Evolutionary conservation across 1,140 invertebrate species (phyloP).

Genomic region (Leptopilina clavipes): DNA sequence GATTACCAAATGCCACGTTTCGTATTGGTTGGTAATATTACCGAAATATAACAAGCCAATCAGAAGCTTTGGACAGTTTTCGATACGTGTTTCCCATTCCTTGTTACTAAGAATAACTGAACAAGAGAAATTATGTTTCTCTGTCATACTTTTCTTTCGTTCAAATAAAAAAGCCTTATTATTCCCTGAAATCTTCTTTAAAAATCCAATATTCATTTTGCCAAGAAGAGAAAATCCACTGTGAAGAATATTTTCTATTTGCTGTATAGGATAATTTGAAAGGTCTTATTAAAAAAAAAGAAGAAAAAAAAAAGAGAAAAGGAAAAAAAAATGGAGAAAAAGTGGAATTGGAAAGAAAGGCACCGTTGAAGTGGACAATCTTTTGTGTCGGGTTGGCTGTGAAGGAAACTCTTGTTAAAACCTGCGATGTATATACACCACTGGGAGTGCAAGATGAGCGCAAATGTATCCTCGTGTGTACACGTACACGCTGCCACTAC

Average conservation of each 20-base stretch:
- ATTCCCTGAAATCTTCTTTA: too few species aligned
- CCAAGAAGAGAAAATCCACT: background rate
- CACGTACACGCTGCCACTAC: slow-evolving; percentile 46
- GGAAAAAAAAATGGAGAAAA: background rate
- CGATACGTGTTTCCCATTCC: too few species aligned
- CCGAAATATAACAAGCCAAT: too few species aligned
- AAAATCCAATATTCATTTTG: background rate
- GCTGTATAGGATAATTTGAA: too few species aligned
- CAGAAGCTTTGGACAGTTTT: too few species aligned
- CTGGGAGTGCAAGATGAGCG: slow-evolving; percentile 41
- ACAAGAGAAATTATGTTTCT: too few species aligned
- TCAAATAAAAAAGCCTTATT: too few species aligned
- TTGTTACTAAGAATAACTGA: too few species aligned
- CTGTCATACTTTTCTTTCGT: too few species aligned
- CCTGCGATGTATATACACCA: slow-evolving; percentile 10
- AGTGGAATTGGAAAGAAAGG: background rate
- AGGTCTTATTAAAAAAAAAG: background rate
- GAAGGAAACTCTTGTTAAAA: slow-evolving; percentile 15
- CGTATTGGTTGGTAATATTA: too few species aligned
- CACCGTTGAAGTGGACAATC: slow-evolving; percentile 4
- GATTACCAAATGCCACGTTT: too few species aligned
- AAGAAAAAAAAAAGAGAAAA: background rate
- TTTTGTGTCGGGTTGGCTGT: background rate
- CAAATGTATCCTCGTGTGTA: slow-evolving; percentile 58
- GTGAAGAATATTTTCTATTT: background rate